These are phyloP conservation scores for Istiophorus platypterus DNA, from an alignment of 2,113 vertebrate genomes.

Conservation along the genomic window DNA sequence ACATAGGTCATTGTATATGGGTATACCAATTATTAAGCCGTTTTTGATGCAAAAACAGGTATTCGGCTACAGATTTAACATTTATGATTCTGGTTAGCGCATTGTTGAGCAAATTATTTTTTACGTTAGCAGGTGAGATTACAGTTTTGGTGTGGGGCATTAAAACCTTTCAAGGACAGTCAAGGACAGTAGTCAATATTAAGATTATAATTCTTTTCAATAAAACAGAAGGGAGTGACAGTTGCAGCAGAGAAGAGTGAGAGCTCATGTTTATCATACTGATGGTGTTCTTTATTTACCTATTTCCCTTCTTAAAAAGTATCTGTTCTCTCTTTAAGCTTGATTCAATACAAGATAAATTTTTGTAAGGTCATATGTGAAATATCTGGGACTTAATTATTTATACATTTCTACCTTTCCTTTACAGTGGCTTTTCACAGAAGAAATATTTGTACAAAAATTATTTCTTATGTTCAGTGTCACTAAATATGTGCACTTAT, in stretches of 20 bases:
- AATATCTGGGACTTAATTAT: conserved; percentile 67
- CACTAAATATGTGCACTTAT: not conserved
- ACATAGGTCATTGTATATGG: conserved; percentile 17
- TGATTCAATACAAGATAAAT: conserved; percentile 47
- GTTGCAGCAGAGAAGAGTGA: conserved; percentile 31
- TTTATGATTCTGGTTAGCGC: conserved; percentile 2
- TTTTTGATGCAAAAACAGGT: not conserved
- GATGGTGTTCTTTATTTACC: conserved; percentile 30
- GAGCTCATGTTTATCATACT: conserved; percentile 50
- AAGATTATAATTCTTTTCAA: not conserved
- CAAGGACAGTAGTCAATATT: conserved; percentile 26
- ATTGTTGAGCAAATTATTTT: conserved; percentile 27
- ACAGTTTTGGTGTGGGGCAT: not conserved
- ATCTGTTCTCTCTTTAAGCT: conserved; percentile 51
- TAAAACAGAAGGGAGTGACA: conserved; percentile 1
- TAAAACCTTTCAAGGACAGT: conserved; percentile 14
- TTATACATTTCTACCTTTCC: conserved; percentile 40
- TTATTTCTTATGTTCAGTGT: not conserved
- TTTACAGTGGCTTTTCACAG: conserved; percentile 36
- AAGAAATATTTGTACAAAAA: conserved; percentile 24
- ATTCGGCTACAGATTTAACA: not conserved
- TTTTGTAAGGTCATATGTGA: conserved; percentile 70
- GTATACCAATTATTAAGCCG: not conserved
- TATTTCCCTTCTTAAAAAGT: conserved; percentile 36
- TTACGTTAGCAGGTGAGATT: not conserved